phyloP scores from a whole-genome alignment of 2,797 vertebrate genomes.

The Pseudomugil gertrudae region DNA sequence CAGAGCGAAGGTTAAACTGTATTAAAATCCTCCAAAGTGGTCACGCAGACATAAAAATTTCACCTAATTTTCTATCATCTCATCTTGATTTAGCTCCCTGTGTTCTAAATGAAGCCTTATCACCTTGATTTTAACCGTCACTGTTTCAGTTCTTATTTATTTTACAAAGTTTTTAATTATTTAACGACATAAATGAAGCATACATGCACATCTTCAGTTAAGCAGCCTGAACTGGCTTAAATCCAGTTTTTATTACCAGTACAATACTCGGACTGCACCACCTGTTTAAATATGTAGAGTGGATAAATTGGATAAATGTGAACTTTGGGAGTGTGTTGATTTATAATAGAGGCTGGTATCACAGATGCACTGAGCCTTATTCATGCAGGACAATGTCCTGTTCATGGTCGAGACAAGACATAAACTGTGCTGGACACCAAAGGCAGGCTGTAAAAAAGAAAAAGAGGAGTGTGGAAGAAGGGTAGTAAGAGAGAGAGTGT shows the following conservation, averaged over 20 bases:
- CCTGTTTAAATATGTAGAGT: conserved; percentile 73
- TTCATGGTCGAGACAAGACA: conserved; percentile 75
- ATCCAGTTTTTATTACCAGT: conserved; percentile 16
- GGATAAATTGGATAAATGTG: conserved; percentile 63
- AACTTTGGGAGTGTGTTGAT: conserved; percentile 60
- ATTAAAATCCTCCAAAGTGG: not conserved
- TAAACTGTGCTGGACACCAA: conserved; percentile 60
- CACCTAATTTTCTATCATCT: not conserved
- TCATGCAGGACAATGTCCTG: not conserved
- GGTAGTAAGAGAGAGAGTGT: conserved; percentile 14
- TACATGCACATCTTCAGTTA: not conserved
- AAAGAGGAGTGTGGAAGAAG: conserved; percentile 27
- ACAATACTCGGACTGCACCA: conserved; percentile 35
- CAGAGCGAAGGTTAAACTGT: not conserved
- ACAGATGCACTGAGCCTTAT: not conserved
- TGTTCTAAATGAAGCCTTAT: conserved; percentile 1
- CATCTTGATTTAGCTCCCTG: not conserved
- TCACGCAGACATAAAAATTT: not conserved
- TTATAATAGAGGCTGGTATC: not conserved
- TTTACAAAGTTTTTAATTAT: not conserved
- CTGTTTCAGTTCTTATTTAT: not conserved
- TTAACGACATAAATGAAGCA: conserved; percentile 4
- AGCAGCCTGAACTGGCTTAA: not conserved
- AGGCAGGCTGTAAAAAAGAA: conserved; percentile 57
- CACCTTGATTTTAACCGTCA: not conserved